Percentiles rank a stretch among this genome's conserved stretches.
These are phyloP conservation scores for Hydropotes inermis DNA, from an alignment of 2,113 vertebrate genomes.

Conservation along the genomic window DNA sequence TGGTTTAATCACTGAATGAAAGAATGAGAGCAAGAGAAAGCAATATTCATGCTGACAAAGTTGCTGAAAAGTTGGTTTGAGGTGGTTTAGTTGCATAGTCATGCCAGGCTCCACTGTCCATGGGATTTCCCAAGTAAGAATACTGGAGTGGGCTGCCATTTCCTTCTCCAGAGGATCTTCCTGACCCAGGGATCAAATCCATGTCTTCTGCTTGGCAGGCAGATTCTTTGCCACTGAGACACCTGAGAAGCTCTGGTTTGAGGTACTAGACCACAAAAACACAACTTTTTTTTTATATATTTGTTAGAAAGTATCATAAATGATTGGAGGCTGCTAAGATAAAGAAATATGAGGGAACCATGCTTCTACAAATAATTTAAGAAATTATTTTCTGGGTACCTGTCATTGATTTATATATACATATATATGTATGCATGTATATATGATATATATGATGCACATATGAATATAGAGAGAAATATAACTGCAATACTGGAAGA, in stretches of 20 bases:
- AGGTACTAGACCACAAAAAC: background rate
- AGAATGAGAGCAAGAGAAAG: background rate
- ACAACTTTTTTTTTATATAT: background rate
- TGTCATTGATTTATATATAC: background rate
- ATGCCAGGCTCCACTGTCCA: background rate
- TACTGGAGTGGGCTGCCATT: background rate
- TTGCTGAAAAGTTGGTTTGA: background rate
- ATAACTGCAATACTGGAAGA: background rate
- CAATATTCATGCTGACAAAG: background rate
- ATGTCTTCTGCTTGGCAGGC: background rate
- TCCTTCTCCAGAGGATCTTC: background rate
- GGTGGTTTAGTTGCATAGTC: background rate
- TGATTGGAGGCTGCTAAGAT: background rate
- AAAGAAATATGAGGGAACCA: background rate
- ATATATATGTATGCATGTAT: background rate
- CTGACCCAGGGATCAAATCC: background rate
- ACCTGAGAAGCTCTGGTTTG: background rate
- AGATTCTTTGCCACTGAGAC: background rate
- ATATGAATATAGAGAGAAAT: background rate
- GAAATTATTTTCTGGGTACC: conserved; percentile 17
- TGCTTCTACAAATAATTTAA: background rate
- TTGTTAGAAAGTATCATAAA: background rate
- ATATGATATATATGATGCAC: background rate
- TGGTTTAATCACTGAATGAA: background rate
- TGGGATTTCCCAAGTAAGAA: background rate